Evolutionary conservation across 2,888 invertebrate species (phyloP).

Genomic region (Tuberolachnus salignus): DNA sequence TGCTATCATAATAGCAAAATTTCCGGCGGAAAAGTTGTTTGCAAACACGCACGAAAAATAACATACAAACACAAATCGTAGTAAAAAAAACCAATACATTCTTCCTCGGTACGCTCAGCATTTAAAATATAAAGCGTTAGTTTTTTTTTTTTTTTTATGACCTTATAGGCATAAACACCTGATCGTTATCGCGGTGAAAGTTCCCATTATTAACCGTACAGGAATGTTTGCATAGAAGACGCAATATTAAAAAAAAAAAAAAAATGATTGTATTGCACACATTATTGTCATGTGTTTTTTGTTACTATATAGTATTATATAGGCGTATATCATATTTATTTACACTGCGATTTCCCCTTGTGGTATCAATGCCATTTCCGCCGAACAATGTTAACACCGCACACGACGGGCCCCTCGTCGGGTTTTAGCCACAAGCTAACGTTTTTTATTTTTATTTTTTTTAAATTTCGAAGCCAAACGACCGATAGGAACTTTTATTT

Average conservation of each 20-base stretch:
- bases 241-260: slow-evolving; percentile 7
- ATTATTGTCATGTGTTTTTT: not conserved
- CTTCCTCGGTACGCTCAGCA: no score
- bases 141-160: no score
- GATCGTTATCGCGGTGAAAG: not conserved
- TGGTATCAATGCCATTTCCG: slow-evolving; percentile 22
- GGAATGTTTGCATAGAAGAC: not conserved
- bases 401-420: not conserved
- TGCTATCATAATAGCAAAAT: no score
- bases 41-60: no score
- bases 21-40: no score
- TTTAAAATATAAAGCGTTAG: no score
- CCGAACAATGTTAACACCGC: not conserved
- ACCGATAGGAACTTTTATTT: no score
- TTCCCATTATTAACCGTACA: not conserved
- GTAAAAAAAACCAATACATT: no score
- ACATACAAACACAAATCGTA: no score
- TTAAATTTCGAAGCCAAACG: not conserved
- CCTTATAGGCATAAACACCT: not conserved
- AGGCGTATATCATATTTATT: not conserved
- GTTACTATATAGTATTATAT: not conserved
- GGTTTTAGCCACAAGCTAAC: not conserved
- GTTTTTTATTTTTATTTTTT: no score
- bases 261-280: not conserved
- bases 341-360: not conserved